phyloP scores from a whole-genome alignment of 2,113 vertebrate genomes.

The Okapia johnstoni region DNA sequence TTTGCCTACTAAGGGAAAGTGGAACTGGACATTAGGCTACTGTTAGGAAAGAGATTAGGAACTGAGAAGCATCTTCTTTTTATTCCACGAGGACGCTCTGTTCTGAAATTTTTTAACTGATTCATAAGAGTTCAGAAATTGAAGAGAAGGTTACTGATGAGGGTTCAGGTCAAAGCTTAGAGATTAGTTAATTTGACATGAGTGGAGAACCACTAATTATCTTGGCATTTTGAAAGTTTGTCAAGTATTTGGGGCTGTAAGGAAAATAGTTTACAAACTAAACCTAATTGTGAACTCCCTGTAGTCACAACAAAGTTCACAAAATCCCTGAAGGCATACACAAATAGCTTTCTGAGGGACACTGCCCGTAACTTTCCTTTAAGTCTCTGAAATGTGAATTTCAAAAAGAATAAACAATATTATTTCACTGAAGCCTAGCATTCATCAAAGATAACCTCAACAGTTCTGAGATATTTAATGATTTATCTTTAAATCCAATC shows the following conservation, averaged over 20 bases:
- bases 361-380: background rate
- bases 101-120: background rate
- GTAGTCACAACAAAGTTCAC: background rate
- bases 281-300: background rate
- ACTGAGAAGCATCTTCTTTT: background rate
- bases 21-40: background rate
- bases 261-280: background rate
- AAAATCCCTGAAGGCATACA: conserved; percentile 27
- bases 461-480: background rate
- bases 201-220: background rate
- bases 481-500: conserved; percentile 5
- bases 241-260: background rate
- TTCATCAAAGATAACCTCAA: conserved; percentile 14
- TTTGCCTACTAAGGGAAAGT: background rate
- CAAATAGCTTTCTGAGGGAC: conserved; percentile 6
- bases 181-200: background rate
- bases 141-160: background rate
- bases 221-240: conserved; percentile 21
- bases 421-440: background rate
- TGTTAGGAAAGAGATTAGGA: background rate
- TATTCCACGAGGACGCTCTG: background rate
- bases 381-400: background rate
- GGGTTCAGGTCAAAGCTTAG: background rate
- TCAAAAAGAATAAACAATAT: background rate
- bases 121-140: background rate